Evolutionary conservation across 2,113 vertebrate genomes (phyloP), one percentile per base, ranked within the genome.

Genomic region (Platanista minor): DNA sequence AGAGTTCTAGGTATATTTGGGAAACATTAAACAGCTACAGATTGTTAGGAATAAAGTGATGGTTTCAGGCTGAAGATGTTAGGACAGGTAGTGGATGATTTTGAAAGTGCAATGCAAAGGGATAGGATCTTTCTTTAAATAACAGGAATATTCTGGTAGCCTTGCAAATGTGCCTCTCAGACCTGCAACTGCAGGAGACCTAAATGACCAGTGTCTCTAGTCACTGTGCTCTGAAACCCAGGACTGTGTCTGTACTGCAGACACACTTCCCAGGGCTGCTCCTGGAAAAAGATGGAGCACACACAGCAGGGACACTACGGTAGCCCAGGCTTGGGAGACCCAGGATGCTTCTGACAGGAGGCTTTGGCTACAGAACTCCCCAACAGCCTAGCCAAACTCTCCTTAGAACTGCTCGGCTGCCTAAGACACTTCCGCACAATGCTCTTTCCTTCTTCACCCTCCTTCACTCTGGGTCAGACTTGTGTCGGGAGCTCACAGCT

Each of bases 231-330:
- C 49, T 17, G 29, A 66, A 33, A 15, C n/a, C n/a, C 25, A 15
- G 4, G 27, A 31, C 31, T 23, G 17, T 1, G 6, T 12, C 2
- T 9, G 39, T 18, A n/a, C 21, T 0, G 3, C 69, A 49, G 43
- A 33, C 71, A 82, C 10, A 6, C 14, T 23, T n/a, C 57, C 33
- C 20, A 67, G 29, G 25, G 81, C 39, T 29, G 81, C 31, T 9
- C 23, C 49, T 4, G 67, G 17, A 46, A 14, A 23, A 61, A 61
- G 33, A 80, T 41, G 12, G 20, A 41, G 52, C 15, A 6, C 52
- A 9, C 80, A 41, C 29, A 62, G 13, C 29, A 67, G 43, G n/a
- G 17, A 36, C 9, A 36, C 2, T 8, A 33, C 54, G 11, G 61
- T 9, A 69, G 25, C 14, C n/a, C n/a, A 23, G 33, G 43, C 54